phyloP scores from a whole-genome alignment of 2,113 vertebrate genomes.

The Hypanus sabinus region DNA sequence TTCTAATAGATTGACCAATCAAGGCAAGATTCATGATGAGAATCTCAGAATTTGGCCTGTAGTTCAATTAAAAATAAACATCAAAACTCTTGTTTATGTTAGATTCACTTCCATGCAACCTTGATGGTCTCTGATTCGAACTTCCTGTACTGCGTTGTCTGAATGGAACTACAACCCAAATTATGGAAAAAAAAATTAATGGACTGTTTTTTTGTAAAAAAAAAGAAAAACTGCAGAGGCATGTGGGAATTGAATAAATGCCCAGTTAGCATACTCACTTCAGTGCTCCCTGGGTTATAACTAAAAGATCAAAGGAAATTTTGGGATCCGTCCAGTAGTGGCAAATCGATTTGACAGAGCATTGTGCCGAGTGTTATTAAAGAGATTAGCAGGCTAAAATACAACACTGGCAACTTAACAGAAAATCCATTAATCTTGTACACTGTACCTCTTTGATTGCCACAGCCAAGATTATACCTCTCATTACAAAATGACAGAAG shows the following conservation, averaged over 20 bases:
- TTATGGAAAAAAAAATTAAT: not conserved
- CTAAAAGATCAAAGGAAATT: slow-evolving; percentile 20
- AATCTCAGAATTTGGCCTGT: not conserved
- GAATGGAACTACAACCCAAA: not conserved
- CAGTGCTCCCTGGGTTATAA: not conserved
- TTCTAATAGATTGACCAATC: not conserved
- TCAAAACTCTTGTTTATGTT: not conserved
- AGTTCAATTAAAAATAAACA: not conserved
- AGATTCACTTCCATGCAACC: slow-evolving; percentile 11
- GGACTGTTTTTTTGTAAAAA: not conserved
- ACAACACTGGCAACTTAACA: not conserved
- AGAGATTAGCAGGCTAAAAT: not conserved
- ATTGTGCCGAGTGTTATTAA: not conserved
- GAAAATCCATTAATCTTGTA: not conserved
- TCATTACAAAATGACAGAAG: not conserved
- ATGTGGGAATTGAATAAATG: slow-evolving; percentile 12
- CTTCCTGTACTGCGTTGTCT: not conserved
- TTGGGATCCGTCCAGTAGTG: slow-evolving; percentile 16
- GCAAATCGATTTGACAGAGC: not conserved
- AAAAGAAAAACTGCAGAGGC: not conserved
- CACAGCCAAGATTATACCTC: not conserved
- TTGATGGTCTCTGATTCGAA: not conserved
- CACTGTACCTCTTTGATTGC: not conserved
- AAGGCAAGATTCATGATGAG: not conserved
- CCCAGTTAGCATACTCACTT: not conserved